Conservation (phyloP, 2,113 vertebrate species). For the Sinocyclocheilus rhinocerous region DNA sequence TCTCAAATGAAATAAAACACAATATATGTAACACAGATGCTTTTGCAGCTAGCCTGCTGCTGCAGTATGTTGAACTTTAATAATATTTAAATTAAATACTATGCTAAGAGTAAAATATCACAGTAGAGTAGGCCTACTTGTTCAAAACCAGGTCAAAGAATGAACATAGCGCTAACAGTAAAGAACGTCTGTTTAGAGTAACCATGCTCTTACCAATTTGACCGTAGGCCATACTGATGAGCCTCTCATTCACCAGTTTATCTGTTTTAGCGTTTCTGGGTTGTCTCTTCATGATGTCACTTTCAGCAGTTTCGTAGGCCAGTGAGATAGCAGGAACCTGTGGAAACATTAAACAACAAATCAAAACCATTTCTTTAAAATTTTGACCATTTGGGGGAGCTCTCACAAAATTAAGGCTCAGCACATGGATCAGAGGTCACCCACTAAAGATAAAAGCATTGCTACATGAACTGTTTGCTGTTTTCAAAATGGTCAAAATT, state of each 20-base stretch:
- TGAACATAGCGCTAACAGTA: background rate
- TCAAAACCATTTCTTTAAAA: background rate
- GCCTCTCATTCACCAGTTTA: conserved; percentile 91
- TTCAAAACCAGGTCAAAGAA: background rate
- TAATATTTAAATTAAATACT: background rate
- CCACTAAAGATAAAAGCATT: background rate
- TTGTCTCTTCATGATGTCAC: conserved; percentile 97
- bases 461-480: background rate
- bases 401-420: background rate
- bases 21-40: background rate
- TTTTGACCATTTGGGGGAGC: background rate
- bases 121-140: background rate
- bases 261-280: conserved; percentile 89
- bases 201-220: conserved; percentile 80
- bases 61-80: background rate
- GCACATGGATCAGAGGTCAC: background rate
- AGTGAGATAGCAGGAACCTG: conserved; percentile 93
- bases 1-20: background rate
- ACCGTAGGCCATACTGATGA: conserved; percentile 95
- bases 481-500: too few relatives aligned
- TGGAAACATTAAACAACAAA: background rate
- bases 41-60: background rate
- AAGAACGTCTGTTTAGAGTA: background rate
- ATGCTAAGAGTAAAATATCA: background rate
- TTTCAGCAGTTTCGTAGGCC: conserved; percentile 92